A percentile compares a stretch with the other conserved stretches of the same genome.
Evolutionary conservation across 2,888 invertebrate species (phyloP).

Genomic region (Listrodromus nycthemerus): DNA sequence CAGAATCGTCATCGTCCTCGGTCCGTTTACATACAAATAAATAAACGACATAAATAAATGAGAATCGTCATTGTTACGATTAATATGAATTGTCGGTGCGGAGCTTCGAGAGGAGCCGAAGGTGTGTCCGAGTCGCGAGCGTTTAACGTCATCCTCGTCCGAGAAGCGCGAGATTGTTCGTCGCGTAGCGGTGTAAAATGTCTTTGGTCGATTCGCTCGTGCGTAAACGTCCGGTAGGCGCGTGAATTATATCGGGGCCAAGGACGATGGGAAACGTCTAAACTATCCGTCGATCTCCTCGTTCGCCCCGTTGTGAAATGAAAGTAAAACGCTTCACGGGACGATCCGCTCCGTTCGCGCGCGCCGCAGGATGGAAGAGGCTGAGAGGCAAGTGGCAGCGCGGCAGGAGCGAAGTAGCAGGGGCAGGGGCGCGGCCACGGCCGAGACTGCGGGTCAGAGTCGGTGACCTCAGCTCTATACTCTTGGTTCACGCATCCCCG

Average conservation of each 20-base stretch:
- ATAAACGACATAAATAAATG: not conserved
- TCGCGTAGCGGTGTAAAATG: not conserved
- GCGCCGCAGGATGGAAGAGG: not conserved
- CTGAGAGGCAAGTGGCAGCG: not conserved
- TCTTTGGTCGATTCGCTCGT: slow-evolving; percentile 22
- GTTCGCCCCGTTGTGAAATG: not conserved
- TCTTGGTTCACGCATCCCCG: slow-evolving; percentile 56
- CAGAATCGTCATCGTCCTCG: no score
- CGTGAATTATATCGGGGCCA: not conserved
- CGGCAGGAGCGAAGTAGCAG: slow-evolving; percentile 19
- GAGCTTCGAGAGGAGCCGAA: not conserved
- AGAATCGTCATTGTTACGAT: not conserved
- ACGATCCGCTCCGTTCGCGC: not conserved
- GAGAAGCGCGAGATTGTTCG: not conserved
- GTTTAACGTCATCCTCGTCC: not conserved
- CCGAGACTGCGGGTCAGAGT: slow-evolving; percentile 65
- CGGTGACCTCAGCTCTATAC: slow-evolving; percentile 66
- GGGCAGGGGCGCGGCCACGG: slow-evolving; percentile 63
- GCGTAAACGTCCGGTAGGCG: not conserved
- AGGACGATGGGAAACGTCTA: not conserved
- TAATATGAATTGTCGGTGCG: not conserved
- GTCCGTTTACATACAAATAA: not conserved
- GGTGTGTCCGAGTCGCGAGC: not conserved
- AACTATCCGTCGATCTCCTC: not conserved
- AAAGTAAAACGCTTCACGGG: slow-evolving; percentile 4